Base-by-base conservation (phyloP, 2,113 vertebrate genomes). In the Malurus elegans region DNA sequence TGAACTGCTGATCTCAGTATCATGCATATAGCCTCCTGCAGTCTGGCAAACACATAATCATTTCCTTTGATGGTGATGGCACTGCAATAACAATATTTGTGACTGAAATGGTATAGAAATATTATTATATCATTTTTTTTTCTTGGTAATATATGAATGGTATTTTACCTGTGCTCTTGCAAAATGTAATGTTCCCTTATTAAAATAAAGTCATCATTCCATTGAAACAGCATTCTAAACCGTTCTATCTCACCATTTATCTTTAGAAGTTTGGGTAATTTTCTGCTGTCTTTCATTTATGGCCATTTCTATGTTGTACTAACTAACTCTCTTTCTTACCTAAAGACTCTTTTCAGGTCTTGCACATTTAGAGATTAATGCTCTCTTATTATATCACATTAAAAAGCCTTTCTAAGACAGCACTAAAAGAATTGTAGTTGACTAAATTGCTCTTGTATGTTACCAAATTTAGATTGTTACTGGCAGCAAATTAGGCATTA, bases 381-480 rank as follows among this genome's bases (percentile, higher is more conserved):
- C 34, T 71, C 13, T 83, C 24, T 95, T 92, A 72, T 10, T 60
- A 31, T 53, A 69, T 48, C 80, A 48, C 10, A 16, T 26, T 26
- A 60, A 72, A 89, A 76, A 82, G 12, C 20, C 53, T 54, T 72
- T 93, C 78, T 94, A 60, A 93, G 40, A 58, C 24, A 76, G 36
- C 48, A 40, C 45, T 94, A 84, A 88, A 95, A 92, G 72, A 81
- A 86, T 65, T 23, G 2, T 44, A 21, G 80, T 64, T 44, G 24
- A 36, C 42, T 80, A 19, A 73, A 79, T 18, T 75, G 75, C 29
- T 93, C 44, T 88, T 44, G 34, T 64, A 28, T 62, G n/a, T 48
- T 82, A 34, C 44, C 61, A 87, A 95, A 95, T 96, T 86, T 95
- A 94, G 65, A 50, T 94, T 96, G 71, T 78, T 79, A 78, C 10